These are phyloP conservation scores for Caenorhabditis sp. DNA, from an alignment of 2,888 invertebrate species.

Conservation along the genomic window DNA sequence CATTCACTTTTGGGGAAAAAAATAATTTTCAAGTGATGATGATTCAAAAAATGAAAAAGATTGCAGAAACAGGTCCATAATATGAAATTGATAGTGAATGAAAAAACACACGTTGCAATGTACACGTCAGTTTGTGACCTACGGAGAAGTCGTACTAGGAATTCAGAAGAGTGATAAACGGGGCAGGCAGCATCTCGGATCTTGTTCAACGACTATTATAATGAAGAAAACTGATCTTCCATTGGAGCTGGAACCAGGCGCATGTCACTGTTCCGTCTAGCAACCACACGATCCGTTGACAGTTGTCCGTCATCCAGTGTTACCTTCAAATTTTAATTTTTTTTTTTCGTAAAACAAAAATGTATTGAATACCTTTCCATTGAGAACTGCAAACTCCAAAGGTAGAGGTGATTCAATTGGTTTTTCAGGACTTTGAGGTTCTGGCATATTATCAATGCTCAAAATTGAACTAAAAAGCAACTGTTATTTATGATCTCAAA, in stretches of 20 bases:
- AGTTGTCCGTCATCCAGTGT: slow-evolving; percentile 54
- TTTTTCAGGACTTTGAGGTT: not conserved
- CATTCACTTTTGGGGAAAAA: no score
- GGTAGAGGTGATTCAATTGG: slow-evolving; percentile 16
- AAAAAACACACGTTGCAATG: slow-evolving; percentile 61
- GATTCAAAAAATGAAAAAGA: slow-evolving; percentile 4
- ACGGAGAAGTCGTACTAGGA: slow-evolving; percentile 47
- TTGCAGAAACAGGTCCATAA: slow-evolving; percentile 1
- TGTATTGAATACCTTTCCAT: slow-evolving; percentile 12
- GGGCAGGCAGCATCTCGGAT: not conserved
- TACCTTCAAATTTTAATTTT: no score
- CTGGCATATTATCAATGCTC: slow-evolving; percentile 23
- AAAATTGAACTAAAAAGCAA: slow-evolving; percentile 38
- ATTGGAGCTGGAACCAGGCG: slow-evolving; percentile 33
- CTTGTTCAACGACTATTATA: no score
- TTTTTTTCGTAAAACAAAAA: slow-evolving; percentile 7
- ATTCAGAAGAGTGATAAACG: slow-evolving; percentile 41
- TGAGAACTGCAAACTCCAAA: not conserved
- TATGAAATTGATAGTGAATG: slow-evolving; percentile 49
- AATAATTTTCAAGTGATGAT: no score
- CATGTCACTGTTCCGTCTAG: slow-evolving; percentile 67
- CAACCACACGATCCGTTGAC: slow-evolving; percentile 65
- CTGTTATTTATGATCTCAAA: no score
- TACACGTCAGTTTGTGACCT: slow-evolving; percentile 66
- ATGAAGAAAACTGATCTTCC: slow-evolving; percentile 60